Evolutionary conservation across 2,113 vertebrate species (phyloP), one percentile per base, ranked within the genome.

Genomic region (Globicephala melas): DNA sequence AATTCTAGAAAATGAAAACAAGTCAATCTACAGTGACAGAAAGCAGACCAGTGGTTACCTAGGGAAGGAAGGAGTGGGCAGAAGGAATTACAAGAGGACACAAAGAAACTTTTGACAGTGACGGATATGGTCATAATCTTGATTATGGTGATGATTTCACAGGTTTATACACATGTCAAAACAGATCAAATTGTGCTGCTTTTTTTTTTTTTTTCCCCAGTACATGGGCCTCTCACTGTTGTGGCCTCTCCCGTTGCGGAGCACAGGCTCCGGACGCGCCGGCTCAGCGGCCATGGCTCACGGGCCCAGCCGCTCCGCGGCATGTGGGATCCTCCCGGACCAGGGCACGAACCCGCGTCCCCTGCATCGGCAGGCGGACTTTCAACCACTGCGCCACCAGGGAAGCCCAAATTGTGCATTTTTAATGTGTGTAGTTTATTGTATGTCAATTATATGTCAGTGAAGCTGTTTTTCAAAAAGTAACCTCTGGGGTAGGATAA

Each of bases 1-100:
- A 77, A 79, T 68, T 70, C 70, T 70, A 65, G 84, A 76, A 83
- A 93, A 76, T 65, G 58, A 76, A 95, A 68, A 76, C 38, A 89
- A 76, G 50, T 62, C 38, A n/a, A 38, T 44, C 31, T 53, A 20
- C 9, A 41, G 70, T 21, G 12, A 85, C 23, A 86, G 71, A 63
- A 91, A 91, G 38, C 41, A 80, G 15, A 38, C 33, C 80, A 65
- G n/a, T 65, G 53, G n/a, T 89, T 93, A 63, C 41, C 38, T 41
- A 23, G 31, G 15, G 63, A 41, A 79, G 5, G 62, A 11, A 55
- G 20, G 26, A 44, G 41, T 36, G 8, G 55, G n/a, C 10, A 21
- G 58, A 26, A 83, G 26, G 53, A 94, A 80, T 55, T 15, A 77
- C n/a, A 63, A 94, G 73, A n/a, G 12, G 23, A 1, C 6, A 25